These are phyloP conservation scores for Solea solea DNA, from an alignment of 2,113 vertebrate genomes.

Conservation along the genomic window DNA sequence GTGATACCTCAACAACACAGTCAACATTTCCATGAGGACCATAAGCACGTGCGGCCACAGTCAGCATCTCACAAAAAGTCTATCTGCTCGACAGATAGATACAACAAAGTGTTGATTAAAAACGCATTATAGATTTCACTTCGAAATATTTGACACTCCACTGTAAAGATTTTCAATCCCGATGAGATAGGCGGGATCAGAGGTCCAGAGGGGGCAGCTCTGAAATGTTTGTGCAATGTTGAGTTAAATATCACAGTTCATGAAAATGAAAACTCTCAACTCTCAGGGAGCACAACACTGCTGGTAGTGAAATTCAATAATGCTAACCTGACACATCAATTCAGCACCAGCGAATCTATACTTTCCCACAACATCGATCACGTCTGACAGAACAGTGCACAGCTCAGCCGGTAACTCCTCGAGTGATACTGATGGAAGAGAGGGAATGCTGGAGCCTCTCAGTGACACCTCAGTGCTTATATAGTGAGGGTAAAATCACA, in stretches of 20 bases:
- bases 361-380: slow-evolving; percentile 60
- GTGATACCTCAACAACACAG: too few species aligned
- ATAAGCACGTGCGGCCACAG: too few species aligned
- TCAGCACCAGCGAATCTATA: slow-evolving; percentile 61
- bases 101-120: too few species aligned
- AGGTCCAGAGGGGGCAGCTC: slow-evolving; percentile 3
- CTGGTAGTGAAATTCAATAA: slow-evolving; percentile 53
- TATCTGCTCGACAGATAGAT: too few species aligned
- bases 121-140: slow-evolving; percentile 17
- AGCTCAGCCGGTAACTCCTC: slow-evolving; percentile 19
- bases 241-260: slow-evolving; percentile 28
- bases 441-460: slow-evolving; percentile 2
- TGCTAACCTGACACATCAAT: slow-evolving; percentile 67
- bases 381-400: slow-evolving; percentile 22
- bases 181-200: slow-evolving; percentile 9
- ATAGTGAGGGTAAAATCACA: not conserved
- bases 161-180: slow-evolving; percentile 9
- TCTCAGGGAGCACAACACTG: slow-evolving; percentile 36
- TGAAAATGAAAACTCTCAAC: slow-evolving; percentile 13
- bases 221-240: slow-evolving; percentile 13
- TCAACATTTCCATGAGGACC: too few species aligned
- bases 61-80: too few species aligned
- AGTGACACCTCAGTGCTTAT: not conserved
- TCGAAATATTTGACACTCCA: not conserved
- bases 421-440: slow-evolving; percentile 5